Evolutionary conservation across 2,888 invertebrate genomes (phyloP), one percentile per base, ranked within the genome.

Genomic region (Dyspetes luteomarginatus): DNA sequence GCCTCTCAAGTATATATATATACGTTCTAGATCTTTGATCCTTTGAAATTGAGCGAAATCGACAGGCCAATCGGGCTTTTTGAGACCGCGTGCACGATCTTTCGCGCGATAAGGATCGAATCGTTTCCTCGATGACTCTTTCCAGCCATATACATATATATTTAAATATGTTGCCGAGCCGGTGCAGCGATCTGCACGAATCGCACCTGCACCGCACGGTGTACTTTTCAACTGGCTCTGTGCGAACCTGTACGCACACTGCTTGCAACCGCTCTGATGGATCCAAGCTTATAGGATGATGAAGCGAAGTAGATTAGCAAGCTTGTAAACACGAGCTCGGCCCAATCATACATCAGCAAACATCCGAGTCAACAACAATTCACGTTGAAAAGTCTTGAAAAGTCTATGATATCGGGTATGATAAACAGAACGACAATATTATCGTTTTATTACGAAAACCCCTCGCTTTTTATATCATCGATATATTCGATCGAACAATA

Each of bases 241-340:
- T 22, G 60, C 67, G 65, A 74, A 67, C 74, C 12, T 68, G 64
- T 65, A 65, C 48, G n/a, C 45, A 9, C 7, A 45, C 24, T 48
- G 45, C 62, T 30, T 52, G 68, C 56, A 64, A 52, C 68, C 17
- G 17, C 12, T 52, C 43, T 24, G 64, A 64, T 60, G 55, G 60
- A 52, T 68, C 78, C 81, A 30, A 17, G 28, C 60, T 60, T 26
- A 62, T 43, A 19, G 19, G 43, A 26, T 67, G 78, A 78, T 72
- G 71, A 79, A 75, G 75, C 69, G 60, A 65, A 52, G 52, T 65
- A 78, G 76, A 84, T 83, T 83, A 84, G 83, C 81, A 73, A 67
- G 60, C 82, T 71, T 84, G 84, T 84, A 84, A 83, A 84, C 84
- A 83, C 77, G 83, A 62, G 65, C 73, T 75, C 69, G 65, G 26